Evolutionary conservation across 2,888 invertebrate species (phyloP).

Genomic region (Smittia sp.): DNA sequence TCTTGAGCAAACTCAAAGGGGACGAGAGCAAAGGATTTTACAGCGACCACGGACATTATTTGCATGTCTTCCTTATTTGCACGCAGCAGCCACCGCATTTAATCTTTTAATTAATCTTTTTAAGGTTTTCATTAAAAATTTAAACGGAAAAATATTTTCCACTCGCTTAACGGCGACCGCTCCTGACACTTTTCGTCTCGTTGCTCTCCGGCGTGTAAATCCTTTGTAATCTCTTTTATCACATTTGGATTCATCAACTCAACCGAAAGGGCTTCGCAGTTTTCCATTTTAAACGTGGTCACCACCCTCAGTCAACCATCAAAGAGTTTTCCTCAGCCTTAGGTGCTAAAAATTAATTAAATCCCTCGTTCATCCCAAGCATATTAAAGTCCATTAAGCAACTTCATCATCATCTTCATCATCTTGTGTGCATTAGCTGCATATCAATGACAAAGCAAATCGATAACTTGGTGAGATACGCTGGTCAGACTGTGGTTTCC

Average conservation of each 20-base stretch:
- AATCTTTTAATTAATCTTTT: slow-evolving; percentile 41
- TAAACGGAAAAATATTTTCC: slow-evolving; percentile 28
- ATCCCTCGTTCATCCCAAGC: neutral
- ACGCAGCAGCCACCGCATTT: neutral
- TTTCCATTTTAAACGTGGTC: neutral
- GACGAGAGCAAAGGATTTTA: slow-evolving; percentile 7
- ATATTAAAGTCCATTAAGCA: neutral
- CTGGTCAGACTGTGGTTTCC: slow-evolving; percentile 30
- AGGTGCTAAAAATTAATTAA: neutral
- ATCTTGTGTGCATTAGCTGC: slow-evolving; percentile 2
- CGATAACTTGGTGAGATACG: neutral
- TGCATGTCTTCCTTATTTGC: neutral
- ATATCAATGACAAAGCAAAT: slow-evolving; percentile 10
- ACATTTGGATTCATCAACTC: neutral
- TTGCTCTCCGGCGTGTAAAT: neutral
- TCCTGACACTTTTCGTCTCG: neutral
- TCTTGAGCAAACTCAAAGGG: slow-evolving; percentile 9
- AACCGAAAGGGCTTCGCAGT: neutral
- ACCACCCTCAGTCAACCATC: too few relatives aligned
- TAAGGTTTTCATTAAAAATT: slow-evolving; percentile 33
- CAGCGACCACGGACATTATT: neutral
- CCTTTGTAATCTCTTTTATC: neutral
- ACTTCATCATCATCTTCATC: neutral
- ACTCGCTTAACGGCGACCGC: slow-evolving; percentile 25
- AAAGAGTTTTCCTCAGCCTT: neutral